Percentiles rank a stretch among this genome's conserved stretches.
These are phyloP conservation scores for Sicus ferrugineus DNA, from an alignment of 2,888 invertebrate species.

Conservation along the genomic window DNA sequence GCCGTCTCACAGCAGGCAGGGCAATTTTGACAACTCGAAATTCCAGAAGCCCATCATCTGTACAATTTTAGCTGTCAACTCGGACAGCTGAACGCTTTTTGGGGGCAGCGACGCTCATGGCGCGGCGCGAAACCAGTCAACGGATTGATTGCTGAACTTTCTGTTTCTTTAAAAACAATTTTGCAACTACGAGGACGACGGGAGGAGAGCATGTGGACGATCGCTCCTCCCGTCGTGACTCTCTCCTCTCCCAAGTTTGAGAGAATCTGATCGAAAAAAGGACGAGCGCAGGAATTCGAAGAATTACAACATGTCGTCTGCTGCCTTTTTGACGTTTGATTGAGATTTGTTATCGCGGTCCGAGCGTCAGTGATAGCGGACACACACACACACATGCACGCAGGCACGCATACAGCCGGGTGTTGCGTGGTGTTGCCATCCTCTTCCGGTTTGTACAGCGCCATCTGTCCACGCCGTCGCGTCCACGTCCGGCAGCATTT, in stretches of 20 bases:
- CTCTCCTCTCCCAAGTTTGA: too few relatives aligned
- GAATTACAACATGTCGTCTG: conserved; percentile 60
- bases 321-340: conserved; percentile 65
- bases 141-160: conserved; percentile 33
- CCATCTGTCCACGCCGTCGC: conserved; percentile 17
- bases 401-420: conserved; percentile 39
- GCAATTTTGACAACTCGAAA: conserved; percentile 36
- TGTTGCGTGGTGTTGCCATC: too few relatives aligned
- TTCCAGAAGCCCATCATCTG: conserved; percentile 39
- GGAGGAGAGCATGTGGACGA: too few relatives aligned
- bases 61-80: conserved; percentile 58
- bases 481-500: conserved; percentile 9
- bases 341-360: conserved; percentile 62
- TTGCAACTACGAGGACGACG: conserved; percentile 39
- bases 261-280: neutral
- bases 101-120: neutral
- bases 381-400: conserved; percentile 47
- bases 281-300: conserved; percentile 38
- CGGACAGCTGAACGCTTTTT: conserved; percentile 8
- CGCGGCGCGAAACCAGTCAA: neutral
- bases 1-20: conserved; percentile 34
- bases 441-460: too few relatives aligned
- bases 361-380: conserved; percentile 55
- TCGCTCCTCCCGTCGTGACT: too few relatives aligned
- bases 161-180: conserved; percentile 49